Conservation (phyloP, 2,113 vertebrate species). For the pig (Sus scrofa) region T2T-Sscrofa CM000812.6:225164001-225164500, state of each 20-base stretch:
- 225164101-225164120: conserved; percentile 62
- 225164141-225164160: conserved; percentile 68
- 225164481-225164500: background rate
- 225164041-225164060: conserved; percentile 61
- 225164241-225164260: background rate
- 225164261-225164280: background rate
- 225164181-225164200: background rate
- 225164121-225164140: conserved; percentile 59
- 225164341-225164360: background rate
- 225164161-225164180: background rate
- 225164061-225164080: conserved; percentile 22
- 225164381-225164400: background rate
- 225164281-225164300: background rate
- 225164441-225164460: background rate
- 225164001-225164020: conserved; percentile 67
- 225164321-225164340: background rate
- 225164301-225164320: background rate
- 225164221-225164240: background rate
- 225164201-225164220: conserved; percentile 24
- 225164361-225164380: background rate
- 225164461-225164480: background rate
- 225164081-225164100: conserved; percentile 56
- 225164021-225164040: conserved; percentile 69
- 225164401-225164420: background rate
- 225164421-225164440: background rate